Conservation (phyloP, 2,888 invertebrate genomes). For the Clistopyga incitator region DNA sequence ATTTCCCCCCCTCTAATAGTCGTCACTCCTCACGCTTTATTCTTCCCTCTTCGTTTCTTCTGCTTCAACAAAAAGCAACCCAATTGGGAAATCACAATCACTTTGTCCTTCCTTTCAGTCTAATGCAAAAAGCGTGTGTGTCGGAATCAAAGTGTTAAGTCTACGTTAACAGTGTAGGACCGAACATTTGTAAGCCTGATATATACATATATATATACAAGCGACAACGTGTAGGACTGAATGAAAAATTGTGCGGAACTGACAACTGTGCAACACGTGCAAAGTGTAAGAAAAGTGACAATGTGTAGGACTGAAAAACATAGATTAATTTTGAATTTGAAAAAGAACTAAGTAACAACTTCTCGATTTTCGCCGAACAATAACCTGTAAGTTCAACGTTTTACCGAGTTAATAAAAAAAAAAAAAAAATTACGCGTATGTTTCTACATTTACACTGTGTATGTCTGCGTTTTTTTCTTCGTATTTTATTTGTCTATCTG, state of each 20-base stretch:
- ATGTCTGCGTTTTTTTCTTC: background rate
- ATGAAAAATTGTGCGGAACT: no score
- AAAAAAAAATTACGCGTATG: background rate
- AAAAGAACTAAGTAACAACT: no score
- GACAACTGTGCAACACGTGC: no score
- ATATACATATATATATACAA: background rate
- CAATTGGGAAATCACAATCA: background rate
- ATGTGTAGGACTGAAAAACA: no score
- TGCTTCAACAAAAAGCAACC: background rate
- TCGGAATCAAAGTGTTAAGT: no score
- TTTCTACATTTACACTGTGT: background rate
- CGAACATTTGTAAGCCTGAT: background rate
- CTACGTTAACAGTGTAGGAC: no score
- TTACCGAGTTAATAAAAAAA: background rate
- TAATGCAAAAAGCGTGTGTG: background rate
- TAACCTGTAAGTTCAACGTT: no score
- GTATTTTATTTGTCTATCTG: slow-evolving; percentile 6
- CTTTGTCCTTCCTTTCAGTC: background rate
- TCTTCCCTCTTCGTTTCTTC: background rate
- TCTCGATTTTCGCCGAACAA: no score
- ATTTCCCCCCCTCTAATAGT: background rate
- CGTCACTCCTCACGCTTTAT: background rate
- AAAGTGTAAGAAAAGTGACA: no score
- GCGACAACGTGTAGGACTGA: no score
- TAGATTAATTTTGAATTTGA: no score